Conservation (phyloP, 2,113 vertebrate genomes). For the Brienomyrus longianalis region DNA sequence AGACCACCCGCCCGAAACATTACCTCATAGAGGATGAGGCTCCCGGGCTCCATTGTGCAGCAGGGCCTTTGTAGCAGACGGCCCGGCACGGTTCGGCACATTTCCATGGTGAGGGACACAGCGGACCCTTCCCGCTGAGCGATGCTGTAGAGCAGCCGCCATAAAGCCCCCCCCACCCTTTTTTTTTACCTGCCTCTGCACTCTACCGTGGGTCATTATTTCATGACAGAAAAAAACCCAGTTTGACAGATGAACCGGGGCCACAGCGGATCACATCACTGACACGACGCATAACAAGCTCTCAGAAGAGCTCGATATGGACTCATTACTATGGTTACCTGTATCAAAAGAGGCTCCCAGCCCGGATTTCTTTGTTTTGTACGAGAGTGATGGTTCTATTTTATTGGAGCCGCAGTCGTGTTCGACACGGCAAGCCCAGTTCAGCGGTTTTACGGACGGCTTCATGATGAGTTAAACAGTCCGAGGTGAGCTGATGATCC, state of each 20-base stretch:
- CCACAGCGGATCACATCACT: constrained; percentile 83
- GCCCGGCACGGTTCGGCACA: constrained; percentile 26
- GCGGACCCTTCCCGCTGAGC: constrained; percentile 46
- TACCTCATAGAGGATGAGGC: neutral
- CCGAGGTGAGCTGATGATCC: constrained; percentile 30
- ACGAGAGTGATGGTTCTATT: constrained; percentile 92
- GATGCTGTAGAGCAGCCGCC: constrained; percentile 54
- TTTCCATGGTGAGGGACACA: constrained; percentile 42
- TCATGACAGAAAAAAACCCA: constrained; percentile 90
- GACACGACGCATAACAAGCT: constrained; percentile 96
- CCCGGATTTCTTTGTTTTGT: constrained; percentile 95
- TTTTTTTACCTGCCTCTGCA: constrained; percentile 72
- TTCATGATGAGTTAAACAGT: constrained; percentile 51
- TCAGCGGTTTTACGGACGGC: constrained; percentile 52
- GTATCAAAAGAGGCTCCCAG: constrained; percentile 89
- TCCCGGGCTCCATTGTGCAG: neutral
- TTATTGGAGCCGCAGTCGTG: constrained; percentile 75
- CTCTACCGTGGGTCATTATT: constrained; percentile 97
- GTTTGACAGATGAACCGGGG: constrained; percentile 97
- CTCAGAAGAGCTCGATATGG: constrained; percentile 91
- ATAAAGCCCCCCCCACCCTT: constrained; percentile 47
- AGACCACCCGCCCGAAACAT: constrained; percentile 9
- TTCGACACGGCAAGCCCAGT: constrained; percentile 48
- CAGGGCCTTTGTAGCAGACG: neutral
- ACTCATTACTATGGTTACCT: constrained; percentile 92